A percentile compares a stretch with the other conserved stretches of the same genome.
Conservation (phyloP, 1,140 invertebrate species). For the Ceratina australensis region DNA sequence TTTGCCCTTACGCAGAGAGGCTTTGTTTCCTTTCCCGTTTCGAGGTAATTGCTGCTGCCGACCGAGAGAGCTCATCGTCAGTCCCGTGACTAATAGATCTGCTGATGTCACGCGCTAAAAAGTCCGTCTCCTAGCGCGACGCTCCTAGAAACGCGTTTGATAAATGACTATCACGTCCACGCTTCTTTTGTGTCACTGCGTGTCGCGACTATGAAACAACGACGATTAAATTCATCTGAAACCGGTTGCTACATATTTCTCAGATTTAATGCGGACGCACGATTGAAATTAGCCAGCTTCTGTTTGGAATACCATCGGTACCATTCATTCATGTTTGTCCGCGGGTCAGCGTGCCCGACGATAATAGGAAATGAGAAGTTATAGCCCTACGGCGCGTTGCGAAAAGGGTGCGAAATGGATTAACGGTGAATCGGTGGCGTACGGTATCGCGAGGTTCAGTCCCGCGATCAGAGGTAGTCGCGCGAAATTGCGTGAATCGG, state of each 20-base stretch:
- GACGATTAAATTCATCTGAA: too few species aligned
- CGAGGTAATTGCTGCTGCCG: constrained; percentile 46
- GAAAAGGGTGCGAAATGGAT: constrained; percentile 3
- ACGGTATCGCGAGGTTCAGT: background rate
- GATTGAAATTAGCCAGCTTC: too few species aligned
- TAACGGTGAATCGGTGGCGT: background rate
- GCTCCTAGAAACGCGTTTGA: constrained; percentile 27
- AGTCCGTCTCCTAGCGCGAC: constrained; percentile 14
- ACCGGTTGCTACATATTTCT: too few species aligned
- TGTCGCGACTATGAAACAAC: too few species aligned
- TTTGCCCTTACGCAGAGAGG: constrained; percentile 32
- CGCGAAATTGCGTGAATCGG: constrained; percentile 34
- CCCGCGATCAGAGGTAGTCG: background rate
- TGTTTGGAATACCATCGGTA: too few species aligned
- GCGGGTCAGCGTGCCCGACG: background rate
- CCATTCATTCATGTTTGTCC: background rate
- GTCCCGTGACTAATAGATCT: constrained; percentile 57
- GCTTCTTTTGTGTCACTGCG: too few species aligned
- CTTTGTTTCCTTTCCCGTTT: constrained; percentile 44
- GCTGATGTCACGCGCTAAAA: constrained; percentile 58
- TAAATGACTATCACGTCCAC: constrained; percentile 26
- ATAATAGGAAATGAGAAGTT: constrained; percentile 35
- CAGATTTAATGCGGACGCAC: too few species aligned
- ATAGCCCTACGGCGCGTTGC: background rate
- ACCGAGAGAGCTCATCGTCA: constrained; percentile 26